Evolutionary conservation across 2,888 invertebrate genomes (phyloP), one percentile per base, ranked within the genome.

Genomic region (Opisthograptis luteolata): DNA sequence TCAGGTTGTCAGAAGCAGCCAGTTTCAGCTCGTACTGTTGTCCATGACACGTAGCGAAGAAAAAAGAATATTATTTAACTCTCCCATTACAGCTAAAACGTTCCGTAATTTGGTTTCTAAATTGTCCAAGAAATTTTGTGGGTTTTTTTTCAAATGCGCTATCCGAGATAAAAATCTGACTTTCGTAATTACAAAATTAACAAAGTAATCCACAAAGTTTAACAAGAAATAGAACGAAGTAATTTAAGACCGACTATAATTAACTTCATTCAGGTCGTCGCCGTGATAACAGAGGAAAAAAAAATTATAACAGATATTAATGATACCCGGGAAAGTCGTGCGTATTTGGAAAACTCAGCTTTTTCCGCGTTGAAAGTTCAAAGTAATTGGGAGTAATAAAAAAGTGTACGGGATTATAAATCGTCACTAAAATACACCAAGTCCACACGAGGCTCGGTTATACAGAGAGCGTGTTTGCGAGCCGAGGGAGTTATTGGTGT

Each of bases 1-100:
- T 98, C 81, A 97, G 93, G 93, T 98, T 98, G 92, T 97, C 97
- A 59, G 98, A 98, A 43, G 98, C 97, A 52, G 98, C 97, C 88
- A 97, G 92, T 81, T 97, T 95, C 83, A 98, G 93, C 92, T 98
- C 98, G 91, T 98, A 98, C 96, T 98, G 91, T 65, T 71, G 66
- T 70, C 71, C 70, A 74, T 3, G 17, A 50, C n/a, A n/a, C 34
- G 57, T 55, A 45, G 40, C 58, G 35, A 54, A 53, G 31, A 41
- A 62, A n/a, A 56, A 53, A 49, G 19, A 34, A 48, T 47, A 41
- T 45, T 13, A 54, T 54, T 55, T 52, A 35, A 35, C 27, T 40
- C 41, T 44, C 40, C 50, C 27, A 37, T 41, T 40, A 55, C 36
- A 46, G 46, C 42, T 31, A 28, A 24, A 35, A 42, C 36, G 54